phyloP scores from a whole-genome alignment of 2,888 invertebrate genomes.

The Stenodema calcarata region DNA sequence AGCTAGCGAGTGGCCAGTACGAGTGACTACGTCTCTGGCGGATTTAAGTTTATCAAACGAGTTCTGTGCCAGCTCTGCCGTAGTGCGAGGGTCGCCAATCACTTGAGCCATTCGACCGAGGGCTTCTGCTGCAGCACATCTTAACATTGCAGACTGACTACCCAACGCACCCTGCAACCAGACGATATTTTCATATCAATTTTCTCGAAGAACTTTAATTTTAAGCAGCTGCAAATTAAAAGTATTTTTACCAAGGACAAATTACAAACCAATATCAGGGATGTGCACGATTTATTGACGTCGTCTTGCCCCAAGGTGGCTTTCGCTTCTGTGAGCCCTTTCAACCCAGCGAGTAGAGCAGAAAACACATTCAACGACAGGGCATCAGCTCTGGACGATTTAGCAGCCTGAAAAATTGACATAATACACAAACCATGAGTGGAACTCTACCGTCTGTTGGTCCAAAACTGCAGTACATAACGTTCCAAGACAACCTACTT shows the following conservation, averaged over 20 bases:
- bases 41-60: constrained; percentile 88
- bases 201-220: too few species aligned
- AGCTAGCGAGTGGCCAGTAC: constrained; percentile 88
- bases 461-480: too few species aligned
- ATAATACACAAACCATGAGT: too few species aligned
- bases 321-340: constrained; percentile 87
- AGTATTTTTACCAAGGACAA: too few species aligned
- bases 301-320: constrained; percentile 86
- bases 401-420: constrained; percentile 69
- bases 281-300: constrained; percentile 82
- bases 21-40: constrained; percentile 83
- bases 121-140: constrained; percentile 95
- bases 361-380: constrained; percentile 96
- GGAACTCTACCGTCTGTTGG: too few species aligned
- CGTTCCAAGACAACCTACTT: constrained; percentile 59
- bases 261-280: constrained; percentile 74
- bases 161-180: constrained; percentile 71
- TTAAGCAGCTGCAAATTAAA: too few species aligned
- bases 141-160: constrained; percentile 77
- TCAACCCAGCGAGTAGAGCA: constrained; percentile 86
- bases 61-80: constrained; percentile 86
- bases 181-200: too few species aligned
- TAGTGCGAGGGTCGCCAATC: constrained; percentile 83
- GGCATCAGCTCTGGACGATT: constrained; percentile 91
- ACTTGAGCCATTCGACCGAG: constrained; percentile 92